phyloP scores from a whole-genome alignment of 2,113 vertebrate genomes.

The Scomber colias region DNA sequence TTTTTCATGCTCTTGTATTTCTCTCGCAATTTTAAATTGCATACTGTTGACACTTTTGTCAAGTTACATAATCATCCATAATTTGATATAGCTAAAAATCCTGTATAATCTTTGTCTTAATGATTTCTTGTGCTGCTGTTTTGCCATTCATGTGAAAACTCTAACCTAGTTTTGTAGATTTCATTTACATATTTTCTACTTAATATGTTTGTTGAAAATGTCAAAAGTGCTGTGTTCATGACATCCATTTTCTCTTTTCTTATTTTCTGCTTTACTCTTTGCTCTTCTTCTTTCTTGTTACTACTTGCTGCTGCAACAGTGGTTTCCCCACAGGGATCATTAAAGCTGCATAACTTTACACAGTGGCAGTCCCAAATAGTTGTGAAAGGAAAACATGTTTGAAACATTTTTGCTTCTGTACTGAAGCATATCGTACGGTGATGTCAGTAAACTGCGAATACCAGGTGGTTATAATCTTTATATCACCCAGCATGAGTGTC shows the following conservation, averaged over 20 bases:
- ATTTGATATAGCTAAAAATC: background rate
- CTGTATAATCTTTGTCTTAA: conserved; percentile 14
- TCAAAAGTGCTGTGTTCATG: conserved; percentile 59
- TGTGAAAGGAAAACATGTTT: conserved; percentile 48
- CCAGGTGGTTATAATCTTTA: background rate
- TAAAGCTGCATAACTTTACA: conserved; percentile 64
- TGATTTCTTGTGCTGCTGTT: conserved; percentile 20
- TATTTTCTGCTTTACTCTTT: conserved; percentile 46
- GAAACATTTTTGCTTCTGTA: conserved; percentile 33
- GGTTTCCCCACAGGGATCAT: conserved; percentile 68
- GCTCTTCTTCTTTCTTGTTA: conserved; percentile 48
- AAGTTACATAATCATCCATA: background rate
- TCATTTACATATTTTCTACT: conserved; percentile 56
- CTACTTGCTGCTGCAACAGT: conserved; percentile 51
- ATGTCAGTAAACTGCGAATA: conserved; percentile 18
- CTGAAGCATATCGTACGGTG: conserved; percentile 34
- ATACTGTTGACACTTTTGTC: background rate
- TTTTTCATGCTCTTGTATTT: background rate
- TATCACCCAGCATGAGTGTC: conserved; percentile 10
- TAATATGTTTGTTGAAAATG: conserved; percentile 47
- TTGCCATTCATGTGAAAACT: conserved; percentile 26
- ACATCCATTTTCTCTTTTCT: conserved; percentile 58
- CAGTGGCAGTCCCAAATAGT: conserved; percentile 50
- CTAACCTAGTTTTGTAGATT: conserved; percentile 41
- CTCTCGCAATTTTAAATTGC: background rate